Conservation (phyloP, 92 coral and sea anemone genomes). For the Porites rus region DNA sequence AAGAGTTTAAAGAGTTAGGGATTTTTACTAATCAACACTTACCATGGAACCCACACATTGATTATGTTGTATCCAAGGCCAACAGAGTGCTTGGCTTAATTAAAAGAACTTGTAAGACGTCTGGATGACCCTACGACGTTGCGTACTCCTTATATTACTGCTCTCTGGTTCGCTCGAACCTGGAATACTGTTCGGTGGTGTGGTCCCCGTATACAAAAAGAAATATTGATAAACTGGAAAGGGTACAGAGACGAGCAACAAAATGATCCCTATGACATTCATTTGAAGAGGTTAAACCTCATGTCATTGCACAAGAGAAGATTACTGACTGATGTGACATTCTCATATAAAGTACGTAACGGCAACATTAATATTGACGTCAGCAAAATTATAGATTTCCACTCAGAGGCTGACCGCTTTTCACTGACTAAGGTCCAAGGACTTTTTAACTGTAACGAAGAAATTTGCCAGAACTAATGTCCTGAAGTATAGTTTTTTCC, state of each 20-base stretch:
- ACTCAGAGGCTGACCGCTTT: not conserved
- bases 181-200: not conserved
- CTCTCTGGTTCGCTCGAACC: not conserved
- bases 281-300: not conserved
- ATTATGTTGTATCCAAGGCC: not conserved
- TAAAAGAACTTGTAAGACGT: not conserved
- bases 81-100: too few relatives aligned
- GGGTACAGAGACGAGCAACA: not conserved
- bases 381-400: too few relatives aligned
- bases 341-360: not conserved
- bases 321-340: slow-evolving; percentile 10
- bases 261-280: not conserved
- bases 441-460: not conserved
- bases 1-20: not conserved
- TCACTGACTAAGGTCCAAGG: not conserved
- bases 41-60: not conserved
- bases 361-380: not conserved
- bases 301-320: not conserved
- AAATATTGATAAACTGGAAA: too few relatives aligned
- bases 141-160: not conserved
- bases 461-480: too few relatives aligned
- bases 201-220: too few relatives aligned
- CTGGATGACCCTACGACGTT: not conserved
- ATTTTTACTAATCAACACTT: not conserved
- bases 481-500: too few relatives aligned